Evolutionary conservation across 1,140 invertebrate genomes (phyloP).

Genomic region (Neodiprion pinetum): DNA sequence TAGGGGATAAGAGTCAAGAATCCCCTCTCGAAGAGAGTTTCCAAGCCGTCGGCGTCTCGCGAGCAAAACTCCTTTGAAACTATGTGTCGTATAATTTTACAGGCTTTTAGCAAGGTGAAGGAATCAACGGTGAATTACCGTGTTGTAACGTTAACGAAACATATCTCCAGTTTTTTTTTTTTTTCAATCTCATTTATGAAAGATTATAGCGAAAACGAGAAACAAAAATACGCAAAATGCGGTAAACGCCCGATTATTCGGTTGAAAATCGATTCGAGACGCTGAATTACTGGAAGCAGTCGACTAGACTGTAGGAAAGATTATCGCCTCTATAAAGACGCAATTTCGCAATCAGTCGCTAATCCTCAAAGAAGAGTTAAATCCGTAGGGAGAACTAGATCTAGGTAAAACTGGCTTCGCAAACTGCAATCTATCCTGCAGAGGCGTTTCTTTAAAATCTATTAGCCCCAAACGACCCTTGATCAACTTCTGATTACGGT

Average conservation of each 20-base stretch:
- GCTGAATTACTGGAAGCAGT: too few relatives aligned
- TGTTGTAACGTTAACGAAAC: too few relatives aligned
- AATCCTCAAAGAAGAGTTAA: constrained; percentile 23
- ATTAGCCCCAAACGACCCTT: too few relatives aligned
- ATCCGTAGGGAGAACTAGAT: too few relatives aligned
- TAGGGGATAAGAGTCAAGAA: not conserved
- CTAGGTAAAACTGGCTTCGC: constrained; percentile 15
- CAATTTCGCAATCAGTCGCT: constrained; percentile 30
- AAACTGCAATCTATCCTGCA: not conserved
- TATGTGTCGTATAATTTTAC: too few relatives aligned
- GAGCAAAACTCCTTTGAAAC: too few relatives aligned
- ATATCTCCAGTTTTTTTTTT: too few relatives aligned
- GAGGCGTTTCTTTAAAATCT: too few relatives aligned
- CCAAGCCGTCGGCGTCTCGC: not conserved
- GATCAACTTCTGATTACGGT: too few relatives aligned
- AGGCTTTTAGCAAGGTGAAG: too few relatives aligned
- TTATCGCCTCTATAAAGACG: constrained; percentile 15
- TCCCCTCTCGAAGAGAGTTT: not conserved
- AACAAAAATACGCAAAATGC: constrained; percentile 9
- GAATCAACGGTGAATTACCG: too few relatives aligned
- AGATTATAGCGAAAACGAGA: not conserved
- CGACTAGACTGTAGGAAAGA: constrained; percentile 20
- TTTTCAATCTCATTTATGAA: too few relatives aligned
- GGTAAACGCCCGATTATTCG: not conserved
- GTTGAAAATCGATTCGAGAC: constrained; percentile 1